Evolutionary conservation across 2,888 invertebrate genomes (phyloP), one percentile per base, ranked within the genome.

Genomic region (Neoascia interrupta): DNA sequence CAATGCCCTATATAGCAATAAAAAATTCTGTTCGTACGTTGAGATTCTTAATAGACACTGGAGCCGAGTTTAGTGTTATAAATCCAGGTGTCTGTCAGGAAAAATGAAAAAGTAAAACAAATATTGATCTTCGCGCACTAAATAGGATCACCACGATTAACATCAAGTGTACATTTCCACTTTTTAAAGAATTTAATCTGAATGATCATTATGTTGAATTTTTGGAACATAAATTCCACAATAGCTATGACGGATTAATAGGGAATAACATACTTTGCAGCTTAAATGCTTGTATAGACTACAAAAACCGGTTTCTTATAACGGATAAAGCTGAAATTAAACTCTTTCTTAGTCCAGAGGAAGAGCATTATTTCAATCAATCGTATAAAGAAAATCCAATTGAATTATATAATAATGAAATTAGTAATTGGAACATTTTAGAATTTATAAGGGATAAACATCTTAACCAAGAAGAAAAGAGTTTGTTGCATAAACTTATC

Each of bases 171-270:
- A 8, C 31, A 4, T 49, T 31, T 31, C 18, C 31, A 8, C 31
- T 34, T 5, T 49, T 34, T 5, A 16, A 28, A n/a, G 28, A 47
- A 28, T 28, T 28, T 34, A 31, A 31, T 18, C 5, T 49, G 4
- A 1, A 5, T 5, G 16, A 45, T 26, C 28, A 28, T 4, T 15
- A 10, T 10, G 45, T 45, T 15, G 34, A 51, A 5, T 51, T 34
- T 34, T 3, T 51, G 0, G 31, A 51, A 34, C 21, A 34, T 10
- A 45, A 45, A 3, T 26, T 39, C n/a, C 19, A 39, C 5, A 26
- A 58, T 21, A 18, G 23, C 16, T 58, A 28, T 11, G 36, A 23
- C 4, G 45, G 58, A 3, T n/a, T 45, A 0, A 58, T 58, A 58
- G 34, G 45, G 3, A 39, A 39, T 1, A 58, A 58, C 6, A 43